Conservation (phyloP, 1,140 invertebrate species). For the Nylanderia fulva region DNA sequence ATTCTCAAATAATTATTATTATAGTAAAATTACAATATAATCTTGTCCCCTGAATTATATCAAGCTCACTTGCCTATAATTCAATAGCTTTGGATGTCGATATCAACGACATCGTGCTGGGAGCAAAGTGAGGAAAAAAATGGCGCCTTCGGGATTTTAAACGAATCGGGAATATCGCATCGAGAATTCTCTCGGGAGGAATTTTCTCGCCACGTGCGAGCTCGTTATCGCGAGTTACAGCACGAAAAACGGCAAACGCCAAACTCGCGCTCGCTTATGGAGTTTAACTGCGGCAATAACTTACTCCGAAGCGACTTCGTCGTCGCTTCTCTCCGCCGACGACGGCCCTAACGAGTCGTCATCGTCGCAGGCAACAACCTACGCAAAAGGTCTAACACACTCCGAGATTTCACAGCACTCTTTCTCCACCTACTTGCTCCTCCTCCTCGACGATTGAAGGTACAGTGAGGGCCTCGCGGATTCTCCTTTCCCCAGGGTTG, state of each 20-base stretch:
- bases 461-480: background rate
- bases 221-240: constrained; percentile 18
- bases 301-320: constrained; percentile 69
- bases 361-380: constrained; percentile 48
- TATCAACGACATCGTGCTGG: too few species aligned
- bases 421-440: constrained; percentile 60
- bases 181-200: background rate
- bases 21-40: too few species aligned
- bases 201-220: background rate
- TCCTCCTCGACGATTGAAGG: constrained; percentile 45
- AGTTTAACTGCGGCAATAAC: constrained; percentile 76
- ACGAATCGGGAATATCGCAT: background rate
- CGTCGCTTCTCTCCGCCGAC: constrained; percentile 66
- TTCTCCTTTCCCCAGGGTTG: too few species aligned
- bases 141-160: background rate
- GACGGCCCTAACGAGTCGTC: constrained; percentile 55
- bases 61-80: too few species aligned
- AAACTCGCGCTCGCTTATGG: constrained; percentile 70
- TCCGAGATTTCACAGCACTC: constrained; percentile 51
- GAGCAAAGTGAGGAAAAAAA: too few species aligned
- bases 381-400: constrained; percentile 34
- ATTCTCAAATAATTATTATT: too few species aligned
- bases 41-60: too few species aligned
- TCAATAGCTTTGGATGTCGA: too few species aligned
- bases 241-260: background rate